These are phyloP conservation scores for Gorilla gorilla DNA, from an alignment of 2,113 vertebrate species.

Conservation along the genomic window DNA sequence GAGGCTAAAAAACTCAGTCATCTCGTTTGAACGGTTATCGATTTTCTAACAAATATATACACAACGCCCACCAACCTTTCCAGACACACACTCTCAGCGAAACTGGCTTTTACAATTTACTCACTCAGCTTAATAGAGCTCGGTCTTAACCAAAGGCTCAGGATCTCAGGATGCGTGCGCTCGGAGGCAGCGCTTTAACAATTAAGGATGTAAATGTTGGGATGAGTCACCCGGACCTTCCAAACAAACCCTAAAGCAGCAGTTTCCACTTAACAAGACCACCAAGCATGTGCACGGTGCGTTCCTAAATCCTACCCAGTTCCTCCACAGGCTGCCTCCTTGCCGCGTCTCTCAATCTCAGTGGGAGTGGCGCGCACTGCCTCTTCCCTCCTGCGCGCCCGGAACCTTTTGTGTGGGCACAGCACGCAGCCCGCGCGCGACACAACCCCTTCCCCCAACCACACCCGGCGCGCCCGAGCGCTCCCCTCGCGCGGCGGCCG, in stretches of 20 bases:
- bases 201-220: accelerated
- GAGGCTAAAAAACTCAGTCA: not conserved
- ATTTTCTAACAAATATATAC: not conserved
- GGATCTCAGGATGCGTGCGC: not conserved
- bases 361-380: accelerated
- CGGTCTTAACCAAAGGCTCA: not conserved
- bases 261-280: not conserved
- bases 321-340: not conserved
- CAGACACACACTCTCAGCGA: not conserved
- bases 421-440: accelerated
- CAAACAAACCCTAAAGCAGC: not conserved
- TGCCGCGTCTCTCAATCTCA: not conserved
- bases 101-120: not conserved
- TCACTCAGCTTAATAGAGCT: not conserved
- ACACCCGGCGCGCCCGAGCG: not conserved
- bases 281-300: not conserved
- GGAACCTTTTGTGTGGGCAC: no score
- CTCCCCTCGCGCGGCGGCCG: no score
- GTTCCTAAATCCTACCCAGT: not conserved
- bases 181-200: not conserved
- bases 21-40: not conserved
- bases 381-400: not conserved
- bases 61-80: not conserved
- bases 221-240: not conserved
- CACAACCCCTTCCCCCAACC: not conserved